Conservation (phyloP, 2,888 invertebrate genomes). For the Notodonta dromedarius region DNA sequence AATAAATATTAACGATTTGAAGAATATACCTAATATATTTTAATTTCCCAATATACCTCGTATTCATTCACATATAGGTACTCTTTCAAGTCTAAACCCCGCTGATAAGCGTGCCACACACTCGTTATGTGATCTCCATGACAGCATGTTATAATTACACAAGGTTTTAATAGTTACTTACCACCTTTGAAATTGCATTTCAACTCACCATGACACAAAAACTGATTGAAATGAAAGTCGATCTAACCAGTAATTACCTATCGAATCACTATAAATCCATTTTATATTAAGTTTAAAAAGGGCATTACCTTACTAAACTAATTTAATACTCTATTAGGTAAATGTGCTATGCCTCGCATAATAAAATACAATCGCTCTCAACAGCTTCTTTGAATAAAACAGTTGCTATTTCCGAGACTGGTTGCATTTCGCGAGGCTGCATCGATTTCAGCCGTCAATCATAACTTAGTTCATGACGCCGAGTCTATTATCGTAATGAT, state of each 20-base stretch:
- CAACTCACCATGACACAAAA: slow-evolving; percentile 21
- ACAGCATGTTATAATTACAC: slow-evolving; percentile 39
- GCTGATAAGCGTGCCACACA: neutral
- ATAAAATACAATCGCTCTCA: neutral
- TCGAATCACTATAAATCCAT: slow-evolving; percentile 9
- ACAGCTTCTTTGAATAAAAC: neutral
- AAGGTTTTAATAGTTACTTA: slow-evolving; percentile 22
- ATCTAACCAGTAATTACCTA: slow-evolving; percentile 11
- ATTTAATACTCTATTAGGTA: neutral
- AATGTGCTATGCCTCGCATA: neutral
- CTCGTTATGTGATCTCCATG: slow-evolving; percentile 21
- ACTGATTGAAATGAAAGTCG: slow-evolving; percentile 26
- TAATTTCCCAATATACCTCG: too few species aligned
- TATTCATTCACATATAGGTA: neutral
- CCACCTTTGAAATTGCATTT: slow-evolving; percentile 20
- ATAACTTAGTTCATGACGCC: slow-evolving; percentile 42
- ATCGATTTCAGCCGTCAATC: slow-evolving; percentile 46
- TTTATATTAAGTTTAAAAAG: neutral
- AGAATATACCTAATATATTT: neutral
- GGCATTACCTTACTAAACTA: neutral
- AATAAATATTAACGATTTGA: neutral
- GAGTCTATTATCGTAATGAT: slow-evolving; percentile 49
- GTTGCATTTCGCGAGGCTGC: slow-evolving; percentile 12
- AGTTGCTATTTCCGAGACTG: slow-evolving; percentile 11
- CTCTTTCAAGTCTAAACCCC: neutral